phyloP scores from a whole-genome alignment of 2,888 invertebrate species.

The Drosophila pseudotalamancana region DNA sequence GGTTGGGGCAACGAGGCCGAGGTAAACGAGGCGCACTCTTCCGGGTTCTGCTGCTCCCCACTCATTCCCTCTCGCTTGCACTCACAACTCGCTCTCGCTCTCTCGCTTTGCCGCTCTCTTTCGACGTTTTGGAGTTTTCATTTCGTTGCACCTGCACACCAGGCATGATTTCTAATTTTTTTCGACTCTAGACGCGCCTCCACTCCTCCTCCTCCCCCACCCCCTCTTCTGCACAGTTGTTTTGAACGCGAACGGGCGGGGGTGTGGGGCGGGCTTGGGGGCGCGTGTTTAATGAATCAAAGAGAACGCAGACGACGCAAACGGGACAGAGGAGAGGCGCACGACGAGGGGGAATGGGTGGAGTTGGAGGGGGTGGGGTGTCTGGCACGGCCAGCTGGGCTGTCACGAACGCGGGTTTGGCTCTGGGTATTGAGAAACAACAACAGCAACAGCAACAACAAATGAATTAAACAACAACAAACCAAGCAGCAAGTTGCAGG shows the following conservation, averaged over 20 bases:
- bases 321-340: not conserved
- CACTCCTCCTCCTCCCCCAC: not conserved
- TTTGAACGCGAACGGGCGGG: conserved; percentile 23
- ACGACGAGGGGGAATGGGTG: not conserved
- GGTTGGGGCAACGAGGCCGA: conserved; percentile 9
- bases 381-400: conserved; percentile 59
- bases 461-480: conserved; percentile 37
- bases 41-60: conserved; percentile 58
- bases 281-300: conserved; percentile 62
- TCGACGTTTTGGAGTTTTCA: conserved; percentile 40
- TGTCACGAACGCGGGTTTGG: conserved; percentile 69
- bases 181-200: conserved; percentile 34
- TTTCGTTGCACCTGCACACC: conserved; percentile 71
- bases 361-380: not conserved
- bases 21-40: conserved; percentile 58
- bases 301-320: conserved; percentile 45
- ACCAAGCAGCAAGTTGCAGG: conserved; percentile 51
- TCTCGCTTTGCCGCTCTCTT: conserved; percentile 5
- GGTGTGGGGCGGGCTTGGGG: conserved; percentile 2
- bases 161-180: conserved; percentile 68
- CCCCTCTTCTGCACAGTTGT: conserved; percentile 17
- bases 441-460: conserved; percentile 31
- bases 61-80: conserved; percentile 2
- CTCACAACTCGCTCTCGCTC: not conserved
- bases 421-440: conserved; percentile 50